Evolutionary conservation across 2,113 vertebrate genomes (phyloP), one percentile per base, ranked within the genome.

Genomic region (Lutjanus erythropterus): DNA sequence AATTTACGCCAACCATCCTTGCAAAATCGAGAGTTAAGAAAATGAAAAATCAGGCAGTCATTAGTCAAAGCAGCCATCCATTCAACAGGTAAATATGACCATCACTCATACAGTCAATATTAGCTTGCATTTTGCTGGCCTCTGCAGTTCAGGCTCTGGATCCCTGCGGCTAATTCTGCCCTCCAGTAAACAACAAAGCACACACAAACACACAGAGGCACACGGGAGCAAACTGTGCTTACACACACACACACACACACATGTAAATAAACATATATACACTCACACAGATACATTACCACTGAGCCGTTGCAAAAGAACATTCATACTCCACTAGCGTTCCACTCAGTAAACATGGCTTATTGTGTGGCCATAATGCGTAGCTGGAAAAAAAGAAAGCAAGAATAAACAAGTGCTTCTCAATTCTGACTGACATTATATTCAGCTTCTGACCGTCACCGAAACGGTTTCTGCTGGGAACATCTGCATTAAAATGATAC

Each of bases 401-500:
- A 56, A 55, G 12, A 65, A 65, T 3, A 11, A 60, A 55, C 9
- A 58, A 50, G 21, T 61, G 27, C 27, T 71, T 71, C n/a, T n/a
- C 62, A 3, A 1, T 27, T 74, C 35, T 29, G 78, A 78, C n/a
- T 60, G 66, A 58, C 67, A 60, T 72, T 59, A 68, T 31, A 53
- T 60, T 27, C 61, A 3, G 39, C 55, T 56, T 53, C 73, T 55
- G 47, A 27, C 29, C 29, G 37, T 19, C 19, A 0, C 35, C 6
- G 8, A 70, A 71, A 21, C 14, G 11, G 18, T 55, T 33, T 60
- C 59, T 52, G 49, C 77, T 5, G 21, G 70, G 83, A 87, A 90
- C 90, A 94, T 93, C 91, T 93, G 90, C 88, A 94, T 84, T 89
- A 89, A 89, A 92, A 85, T n/a, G 50, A 95, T 89, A 92, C 70